phyloP scores from a whole-genome alignment of 2,888 invertebrate genomes.

The Tribolium freemani region DNA sequence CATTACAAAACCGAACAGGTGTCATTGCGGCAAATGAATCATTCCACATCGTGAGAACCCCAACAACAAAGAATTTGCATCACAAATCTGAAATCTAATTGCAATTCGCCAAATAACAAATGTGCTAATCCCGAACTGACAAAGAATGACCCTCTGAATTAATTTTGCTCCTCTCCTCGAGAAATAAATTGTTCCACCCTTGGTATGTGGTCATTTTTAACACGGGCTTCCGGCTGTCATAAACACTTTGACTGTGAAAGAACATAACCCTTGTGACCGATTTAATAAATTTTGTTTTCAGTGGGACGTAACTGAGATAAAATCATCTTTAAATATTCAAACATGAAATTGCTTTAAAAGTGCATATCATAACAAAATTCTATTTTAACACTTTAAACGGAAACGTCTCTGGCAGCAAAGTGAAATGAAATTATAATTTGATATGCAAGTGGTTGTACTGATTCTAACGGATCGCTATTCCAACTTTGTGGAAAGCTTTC shows the following conservation, averaged over 20 bases:
- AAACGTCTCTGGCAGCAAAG: background rate
- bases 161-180: constrained; percentile 8
- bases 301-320: background rate
- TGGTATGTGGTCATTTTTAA: constrained; percentile 27
- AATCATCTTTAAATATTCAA: background rate
- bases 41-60: background rate
- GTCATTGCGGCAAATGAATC: background rate
- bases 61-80: too few relatives aligned
- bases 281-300: constrained; percentile 13
- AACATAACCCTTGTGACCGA: constrained; percentile 4
- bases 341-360: background rate
- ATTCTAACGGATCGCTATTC: background rate
- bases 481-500: background rate
- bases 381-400: background rate
- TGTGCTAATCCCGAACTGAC: background rate
- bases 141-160: constrained; percentile 2
- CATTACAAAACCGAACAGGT: background rate
- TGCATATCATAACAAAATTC: background rate
- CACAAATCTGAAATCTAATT: background rate
- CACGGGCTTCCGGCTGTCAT: constrained; percentile 15
- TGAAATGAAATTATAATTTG: background rate
- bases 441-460: background rate
- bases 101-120: background rate
- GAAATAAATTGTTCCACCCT: constrained; percentile 25
- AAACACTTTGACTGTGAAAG: constrained; percentile 21